Evolutionary conservation across 2,797 vertebrate species (phyloP).

Genomic region (Crocidura indochinensis): DNA sequence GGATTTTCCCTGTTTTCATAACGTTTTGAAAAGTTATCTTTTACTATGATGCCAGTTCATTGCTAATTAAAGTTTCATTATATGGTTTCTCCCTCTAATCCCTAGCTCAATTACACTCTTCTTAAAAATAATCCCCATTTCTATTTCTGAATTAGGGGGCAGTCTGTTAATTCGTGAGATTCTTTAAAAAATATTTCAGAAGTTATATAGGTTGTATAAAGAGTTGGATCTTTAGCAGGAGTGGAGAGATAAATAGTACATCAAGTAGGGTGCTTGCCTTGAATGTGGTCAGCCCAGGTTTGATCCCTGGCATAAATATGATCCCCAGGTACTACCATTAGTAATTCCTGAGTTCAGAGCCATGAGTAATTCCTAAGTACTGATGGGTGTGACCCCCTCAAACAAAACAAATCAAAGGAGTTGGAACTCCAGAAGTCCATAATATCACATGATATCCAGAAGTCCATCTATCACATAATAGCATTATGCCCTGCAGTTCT

Average conservation of each 20-base stretch:
- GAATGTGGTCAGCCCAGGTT: too few species aligned
- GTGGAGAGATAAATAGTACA: too few species aligned
- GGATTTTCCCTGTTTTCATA: neutral
- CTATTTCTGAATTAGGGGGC: neutral
- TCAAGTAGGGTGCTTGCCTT: too few species aligned
- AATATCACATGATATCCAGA: neutral
- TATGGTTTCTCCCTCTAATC: neutral
- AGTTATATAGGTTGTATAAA: neutral
- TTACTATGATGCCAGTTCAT: neutral
- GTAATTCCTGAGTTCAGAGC: too few species aligned
- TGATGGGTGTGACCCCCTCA: too few species aligned
- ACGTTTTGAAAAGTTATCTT: conserved; percentile 16
- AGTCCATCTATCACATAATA: neutral
- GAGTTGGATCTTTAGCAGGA: neutral
- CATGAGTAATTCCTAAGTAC: too few species aligned
- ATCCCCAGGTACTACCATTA: too few species aligned
- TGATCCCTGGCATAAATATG: too few species aligned
- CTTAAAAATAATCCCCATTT: neutral
- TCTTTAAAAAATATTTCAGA: conserved; percentile 16
- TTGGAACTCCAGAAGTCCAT: neutral
- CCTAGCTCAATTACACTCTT: neutral
- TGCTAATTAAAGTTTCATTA: neutral
- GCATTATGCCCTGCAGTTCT: neutral
- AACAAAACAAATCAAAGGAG: too few species aligned
- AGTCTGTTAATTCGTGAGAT: neutral